These are phyloP conservation scores for Hassar affinis DNA, from an alignment of 2,113 vertebrate species.

Conservation along the genomic window DNA sequence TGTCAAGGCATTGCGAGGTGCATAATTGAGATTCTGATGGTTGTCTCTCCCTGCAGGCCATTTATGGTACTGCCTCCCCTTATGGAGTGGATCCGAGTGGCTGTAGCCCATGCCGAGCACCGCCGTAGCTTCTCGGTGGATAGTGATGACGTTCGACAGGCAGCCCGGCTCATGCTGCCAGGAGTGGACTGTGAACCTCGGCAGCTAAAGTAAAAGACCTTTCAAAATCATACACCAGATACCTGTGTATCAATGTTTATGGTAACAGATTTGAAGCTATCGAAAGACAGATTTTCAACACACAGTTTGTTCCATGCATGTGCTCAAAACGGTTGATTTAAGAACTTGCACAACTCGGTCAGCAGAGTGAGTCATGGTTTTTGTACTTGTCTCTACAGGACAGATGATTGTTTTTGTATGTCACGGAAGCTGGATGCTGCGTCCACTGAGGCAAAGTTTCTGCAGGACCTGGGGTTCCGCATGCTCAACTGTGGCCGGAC, in stretches of 20 bases:
- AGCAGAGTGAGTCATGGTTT: background rate
- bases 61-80: constrained; percentile 93
- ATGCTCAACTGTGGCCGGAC: constrained; percentile 98
- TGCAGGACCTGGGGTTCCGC: constrained; percentile 97
- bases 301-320: background rate
- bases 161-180: constrained; percentile 88
- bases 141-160: constrained; percentile 97
- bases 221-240: background rate
- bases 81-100: constrained; percentile 98
- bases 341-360: background rate
- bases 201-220: constrained; percentile 83
- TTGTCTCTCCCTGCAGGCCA: constrained; percentile 80
- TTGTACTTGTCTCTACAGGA: constrained; percentile 71
- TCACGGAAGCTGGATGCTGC: constrained; percentile 94
- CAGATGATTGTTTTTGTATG: constrained; percentile 94
- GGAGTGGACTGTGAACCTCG: constrained; percentile 98
- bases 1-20: background rate
- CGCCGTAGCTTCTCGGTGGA: constrained; percentile 95
- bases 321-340: background rate
- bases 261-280: constrained; percentile 12
- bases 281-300: constrained; percentile 1
- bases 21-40: constrained; percentile 14
- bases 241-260: background rate
- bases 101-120: constrained; percentile 90
- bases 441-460: constrained; percentile 94